A percentile compares a stretch with the other conserved stretches of the same genome.
phyloP scores from a whole-genome alignment of 2,113 vertebrate genomes.

The Hyla sarda region DNA sequence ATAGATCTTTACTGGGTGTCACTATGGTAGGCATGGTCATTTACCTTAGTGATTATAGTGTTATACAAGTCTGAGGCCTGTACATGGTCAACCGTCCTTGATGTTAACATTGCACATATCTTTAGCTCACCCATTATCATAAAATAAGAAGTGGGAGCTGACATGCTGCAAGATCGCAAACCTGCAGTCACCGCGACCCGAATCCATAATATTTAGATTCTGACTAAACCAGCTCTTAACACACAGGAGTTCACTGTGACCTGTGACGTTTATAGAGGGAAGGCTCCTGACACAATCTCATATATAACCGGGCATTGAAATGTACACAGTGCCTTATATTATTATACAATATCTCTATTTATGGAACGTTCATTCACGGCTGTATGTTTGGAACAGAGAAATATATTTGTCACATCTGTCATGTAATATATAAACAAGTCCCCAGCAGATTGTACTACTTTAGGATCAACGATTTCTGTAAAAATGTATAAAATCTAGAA shows the following conservation, averaged over 20 bases:
- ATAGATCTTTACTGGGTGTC: slow-evolving; percentile 37
- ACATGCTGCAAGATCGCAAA: neutral
- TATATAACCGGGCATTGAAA: slow-evolving; percentile 34
- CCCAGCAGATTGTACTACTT: slow-evolving; percentile 1
- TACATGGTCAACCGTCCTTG: neutral
- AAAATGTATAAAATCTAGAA: neutral
- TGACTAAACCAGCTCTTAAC: slow-evolving; percentile 36
- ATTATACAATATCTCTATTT: slow-evolving; percentile 48
- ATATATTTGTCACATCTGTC: slow-evolving; percentile 36
- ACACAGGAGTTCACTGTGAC: neutral
- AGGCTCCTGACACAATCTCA: neutral
- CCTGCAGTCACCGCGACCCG: neutral
- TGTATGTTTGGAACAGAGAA: neutral
- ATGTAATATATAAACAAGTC: slow-evolving; percentile 22
- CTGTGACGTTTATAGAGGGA: slow-evolving; percentile 37
- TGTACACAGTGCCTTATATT: slow-evolving; percentile 28
- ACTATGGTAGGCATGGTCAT: neutral
- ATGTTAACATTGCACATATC: slow-evolving; percentile 13
- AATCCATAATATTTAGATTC: slow-evolving; percentile 49
- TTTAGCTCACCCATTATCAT: slow-evolving; percentile 15
- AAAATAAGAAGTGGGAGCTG: slow-evolving; percentile 6
- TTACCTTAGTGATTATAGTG: neutral
- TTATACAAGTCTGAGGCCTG: slow-evolving; percentile 7
- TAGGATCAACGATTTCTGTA: neutral
- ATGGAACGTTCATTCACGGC: slow-evolving; percentile 36